These are phyloP conservation scores for Trematomus bernacchii DNA, from an alignment of 2,797 vertebrate species.

Conservation along the genomic window DNA sequence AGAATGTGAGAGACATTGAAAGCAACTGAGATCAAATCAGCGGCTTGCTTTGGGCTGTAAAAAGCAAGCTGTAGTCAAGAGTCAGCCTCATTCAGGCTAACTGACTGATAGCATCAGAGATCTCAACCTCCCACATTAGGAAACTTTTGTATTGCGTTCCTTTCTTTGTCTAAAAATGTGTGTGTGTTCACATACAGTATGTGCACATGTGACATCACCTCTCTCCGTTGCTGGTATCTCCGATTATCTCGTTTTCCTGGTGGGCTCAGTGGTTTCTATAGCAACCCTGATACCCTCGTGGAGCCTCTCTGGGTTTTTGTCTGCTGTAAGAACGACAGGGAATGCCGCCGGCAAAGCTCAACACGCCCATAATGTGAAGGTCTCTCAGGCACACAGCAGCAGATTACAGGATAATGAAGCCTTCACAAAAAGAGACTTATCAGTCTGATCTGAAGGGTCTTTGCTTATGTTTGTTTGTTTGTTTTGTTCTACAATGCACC, in stretches of 20 bases:
- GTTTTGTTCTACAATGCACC: not conserved
- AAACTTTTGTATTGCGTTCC: not conserved
- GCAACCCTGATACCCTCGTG: constrained; percentile 64
- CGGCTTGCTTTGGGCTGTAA: constrained; percentile 54
- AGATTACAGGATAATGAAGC: constrained; percentile 52
- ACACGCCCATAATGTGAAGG: constrained; percentile 24
- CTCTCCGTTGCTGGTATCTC: constrained; percentile 41
- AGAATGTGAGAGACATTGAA: constrained; percentile 1
- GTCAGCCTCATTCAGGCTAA: constrained; percentile 31
- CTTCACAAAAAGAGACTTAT: constrained; percentile 26
- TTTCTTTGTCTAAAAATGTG: not conserved
- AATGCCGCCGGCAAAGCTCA: constrained; percentile 51
- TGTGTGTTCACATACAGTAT: constrained; percentile 2
- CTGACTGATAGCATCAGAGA: constrained; percentile 35
- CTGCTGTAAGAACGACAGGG: constrained; percentile 39
- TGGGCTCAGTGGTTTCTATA: constrained; percentile 73
- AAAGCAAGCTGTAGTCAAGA: constrained; percentile 52
- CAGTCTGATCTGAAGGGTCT: not conserved
- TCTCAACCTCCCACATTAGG: constrained; percentile 32
- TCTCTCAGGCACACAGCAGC: constrained; percentile 31
- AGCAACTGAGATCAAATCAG: constrained; percentile 54
- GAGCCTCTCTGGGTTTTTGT: constrained; percentile 49
- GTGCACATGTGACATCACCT: constrained; percentile 11
- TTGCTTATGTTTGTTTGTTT: constrained; percentile 11
- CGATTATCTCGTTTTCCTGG: constrained; percentile 64